These are phyloP conservation scores for Hippopotamyrus pictus DNA, from an alignment of 2,797 vertebrate species.

Conservation along the genomic window DNA sequence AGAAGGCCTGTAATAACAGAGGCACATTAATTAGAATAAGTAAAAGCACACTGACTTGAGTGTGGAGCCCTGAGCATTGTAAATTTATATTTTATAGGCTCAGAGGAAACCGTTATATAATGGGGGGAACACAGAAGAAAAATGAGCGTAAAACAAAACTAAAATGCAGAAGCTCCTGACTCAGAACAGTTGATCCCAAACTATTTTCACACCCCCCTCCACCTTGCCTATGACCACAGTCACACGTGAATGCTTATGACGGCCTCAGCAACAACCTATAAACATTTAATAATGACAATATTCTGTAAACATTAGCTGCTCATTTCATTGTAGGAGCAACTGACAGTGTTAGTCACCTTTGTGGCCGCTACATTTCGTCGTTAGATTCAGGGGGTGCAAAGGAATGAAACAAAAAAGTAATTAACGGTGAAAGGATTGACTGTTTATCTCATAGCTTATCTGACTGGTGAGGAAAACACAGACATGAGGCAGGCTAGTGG, in stretches of 20 bases:
- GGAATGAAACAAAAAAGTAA: slow-evolving; percentile 23
- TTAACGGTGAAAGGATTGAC: slow-evolving; percentile 11
- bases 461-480: slow-evolving; percentile 9
- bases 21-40: background rate
- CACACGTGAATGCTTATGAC: background rate
- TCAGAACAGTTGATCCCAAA: background rate
- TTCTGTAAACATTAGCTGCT: slow-evolving; percentile 29
- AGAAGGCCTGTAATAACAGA: slow-evolving; percentile 5
- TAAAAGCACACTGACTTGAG: background rate
- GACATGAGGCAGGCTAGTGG: slow-evolving; percentile 11
- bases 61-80: background rate
- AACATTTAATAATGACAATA: slow-evolving; percentile 24
- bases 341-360: slow-evolving; percentile 26
- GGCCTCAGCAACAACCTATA: background rate
- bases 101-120: background rate
- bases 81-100: background rate
- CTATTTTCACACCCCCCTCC: background rate
- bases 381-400: slow-evolving; percentile 9
- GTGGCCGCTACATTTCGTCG: slow-evolving; percentile 3
- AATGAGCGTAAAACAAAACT: background rate
- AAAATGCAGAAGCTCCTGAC: background rate
- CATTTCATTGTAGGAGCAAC: slow-evolving; percentile 45
- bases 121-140: background rate
- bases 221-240: background rate
- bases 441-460: slow-evolving; percentile 10